phyloP scores from a whole-genome alignment of 2,888 invertebrate species.

The Anoplius nigerrimus region DNA sequence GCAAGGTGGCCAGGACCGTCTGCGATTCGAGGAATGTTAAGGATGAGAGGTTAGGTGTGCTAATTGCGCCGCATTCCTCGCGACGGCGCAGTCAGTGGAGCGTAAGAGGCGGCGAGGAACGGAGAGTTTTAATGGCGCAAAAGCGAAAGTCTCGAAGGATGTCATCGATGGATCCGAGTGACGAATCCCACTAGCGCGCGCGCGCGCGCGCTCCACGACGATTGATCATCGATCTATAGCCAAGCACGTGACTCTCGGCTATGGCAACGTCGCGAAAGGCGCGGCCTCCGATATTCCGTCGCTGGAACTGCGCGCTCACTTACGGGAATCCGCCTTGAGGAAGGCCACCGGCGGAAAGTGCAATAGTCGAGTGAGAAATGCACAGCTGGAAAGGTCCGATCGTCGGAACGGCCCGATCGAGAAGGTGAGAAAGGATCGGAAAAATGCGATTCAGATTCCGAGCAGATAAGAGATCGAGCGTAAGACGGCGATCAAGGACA shows the following conservation, averaged over 20 bases:
- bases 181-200: not conserved
- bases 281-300: constrained; percentile 29
- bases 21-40: too few species aligned
- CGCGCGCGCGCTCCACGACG: constrained; percentile 25
- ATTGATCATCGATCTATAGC: constrained; percentile 43
- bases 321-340: constrained; percentile 27
- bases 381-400: too few species aligned
- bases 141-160: not conserved
- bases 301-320: constrained; percentile 1
- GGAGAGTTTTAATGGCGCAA: too few species aligned
- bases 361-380: constrained; percentile 17
- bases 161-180: constrained; percentile 2
- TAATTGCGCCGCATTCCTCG: too few species aligned
- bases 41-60: too few species aligned
- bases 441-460: too few species aligned
- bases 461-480: too few species aligned
- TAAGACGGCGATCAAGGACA: too few species aligned
- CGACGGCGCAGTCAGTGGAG: not conserved
- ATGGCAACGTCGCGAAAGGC: constrained; percentile 44
- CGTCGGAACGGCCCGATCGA: too few species aligned
- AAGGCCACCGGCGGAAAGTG: constrained; percentile 14
- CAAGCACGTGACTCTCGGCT: constrained; percentile 36
- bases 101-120: not conserved
- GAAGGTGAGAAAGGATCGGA: too few species aligned
- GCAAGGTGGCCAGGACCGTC: too few species aligned